Evolutionary conservation across 2,797 vertebrate genomes (phyloP).

Genomic region (Notolabrus celidotus): DNA sequence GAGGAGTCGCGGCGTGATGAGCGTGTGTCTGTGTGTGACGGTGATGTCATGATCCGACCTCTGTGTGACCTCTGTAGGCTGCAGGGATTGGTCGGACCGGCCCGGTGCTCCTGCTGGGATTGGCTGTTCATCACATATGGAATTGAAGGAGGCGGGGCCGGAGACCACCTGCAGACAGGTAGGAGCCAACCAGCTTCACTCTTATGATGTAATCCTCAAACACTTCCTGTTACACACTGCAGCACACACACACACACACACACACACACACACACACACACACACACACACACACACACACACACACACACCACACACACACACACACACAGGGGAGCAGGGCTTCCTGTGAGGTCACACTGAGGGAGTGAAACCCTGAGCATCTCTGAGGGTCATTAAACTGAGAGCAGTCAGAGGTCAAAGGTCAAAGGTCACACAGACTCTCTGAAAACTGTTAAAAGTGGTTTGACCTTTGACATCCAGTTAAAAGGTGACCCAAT

Average conservation of each 20-base stretch:
- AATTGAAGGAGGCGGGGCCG: slow-evolving; percentile 21
- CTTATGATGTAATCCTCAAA: too few species aligned
- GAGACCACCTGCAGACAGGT: slow-evolving; percentile 16
- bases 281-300: too few species aligned
- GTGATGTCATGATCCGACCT: slow-evolving; percentile 22
- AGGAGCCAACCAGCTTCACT: slow-evolving; percentile 1
- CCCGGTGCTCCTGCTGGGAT: slow-evolving; percentile 41
- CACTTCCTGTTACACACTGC: too few species aligned
- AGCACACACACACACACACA: too few species aligned
- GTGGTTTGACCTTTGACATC: neutral
- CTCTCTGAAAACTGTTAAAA: neutral
- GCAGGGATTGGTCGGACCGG: slow-evolving; percentile 2
- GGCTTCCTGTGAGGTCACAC: neutral
- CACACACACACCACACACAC: too few species aligned
- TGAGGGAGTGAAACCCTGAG: neutral
- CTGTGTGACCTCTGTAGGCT: slow-evolving; percentile 34
- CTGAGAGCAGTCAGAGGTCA: too few species aligned
- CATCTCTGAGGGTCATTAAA: too few species aligned
- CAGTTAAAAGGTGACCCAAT: neutral
- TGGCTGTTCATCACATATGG: slow-evolving; percentile 42
- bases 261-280: too few species aligned
- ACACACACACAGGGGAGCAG: too few species aligned
- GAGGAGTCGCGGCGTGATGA: neutral
- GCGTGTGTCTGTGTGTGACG: neutral
- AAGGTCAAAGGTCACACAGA: neutral